phyloP scores from a whole-genome alignment of 1,140 invertebrate genomes.

The Planococcus citri region DNA sequence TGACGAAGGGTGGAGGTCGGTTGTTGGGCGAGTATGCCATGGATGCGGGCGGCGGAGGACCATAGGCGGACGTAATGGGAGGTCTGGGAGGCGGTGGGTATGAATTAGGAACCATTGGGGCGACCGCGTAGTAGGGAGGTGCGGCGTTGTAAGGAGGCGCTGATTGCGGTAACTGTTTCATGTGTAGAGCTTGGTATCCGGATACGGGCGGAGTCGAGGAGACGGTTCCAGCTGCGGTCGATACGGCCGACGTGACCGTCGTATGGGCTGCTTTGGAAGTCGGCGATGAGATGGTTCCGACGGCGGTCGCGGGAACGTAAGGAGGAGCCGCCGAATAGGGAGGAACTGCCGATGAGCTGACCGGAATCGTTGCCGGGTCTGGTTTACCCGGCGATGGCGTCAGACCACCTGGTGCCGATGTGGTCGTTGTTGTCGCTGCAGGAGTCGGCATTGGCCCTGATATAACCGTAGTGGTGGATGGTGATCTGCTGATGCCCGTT shows the following conservation, averaged over 20 bases:
- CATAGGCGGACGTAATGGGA: neutral
- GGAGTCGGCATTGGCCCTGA: too few relatives aligned
- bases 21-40: too few relatives aligned
- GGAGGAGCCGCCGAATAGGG: neutral
- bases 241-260: conserved; percentile 33
- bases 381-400: neutral
- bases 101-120: neutral
- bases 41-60: neutral
- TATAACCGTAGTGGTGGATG: too few relatives aligned
- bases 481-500: too few relatives aligned
- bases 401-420: neutral
- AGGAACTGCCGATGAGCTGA: neutral
- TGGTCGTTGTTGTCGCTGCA: too few relatives aligned
- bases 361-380: neutral
- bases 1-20: conserved; percentile 32
- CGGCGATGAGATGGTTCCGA: neutral
- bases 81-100: neutral
- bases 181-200: neutral
- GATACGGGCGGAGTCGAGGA: neutral
- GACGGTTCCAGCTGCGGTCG: conserved; percentile 26
- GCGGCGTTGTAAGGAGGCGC: neutral
- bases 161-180: neutral
- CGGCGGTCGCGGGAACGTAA: neutral
- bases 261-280: neutral
- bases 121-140: conserved; percentile 20